phyloP scores from a whole-genome alignment of 2,888 invertebrate genomes.

The Dicyrtomina minuta region DNA sequence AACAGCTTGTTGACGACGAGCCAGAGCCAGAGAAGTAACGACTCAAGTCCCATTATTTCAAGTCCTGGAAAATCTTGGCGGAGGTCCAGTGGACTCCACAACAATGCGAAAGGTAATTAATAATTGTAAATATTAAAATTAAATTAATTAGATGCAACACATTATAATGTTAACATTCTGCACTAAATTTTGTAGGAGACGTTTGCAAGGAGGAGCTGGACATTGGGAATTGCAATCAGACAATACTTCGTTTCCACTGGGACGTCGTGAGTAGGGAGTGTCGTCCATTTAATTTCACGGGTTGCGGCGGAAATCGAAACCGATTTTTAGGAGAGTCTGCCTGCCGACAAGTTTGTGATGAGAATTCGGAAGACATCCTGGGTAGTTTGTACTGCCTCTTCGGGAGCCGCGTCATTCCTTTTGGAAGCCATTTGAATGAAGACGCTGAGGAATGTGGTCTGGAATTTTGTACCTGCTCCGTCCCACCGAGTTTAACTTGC shows the following conservation, averaged over 20 bases:
- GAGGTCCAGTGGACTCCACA: too few relatives aligned
- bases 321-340: conserved; percentile 26
- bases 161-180: neutral
- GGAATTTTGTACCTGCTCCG: conserved; percentile 21
- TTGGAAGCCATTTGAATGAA: conserved; percentile 8
- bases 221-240: conserved; percentile 18
- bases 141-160: neutral
- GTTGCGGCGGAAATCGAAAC: conserved; percentile 41
- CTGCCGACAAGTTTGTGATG: conserved; percentile 12
- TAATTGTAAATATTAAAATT: too few relatives aligned
- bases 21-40: too few relatives aligned
- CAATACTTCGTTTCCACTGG: conserved; percentile 42
- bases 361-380: neutral
- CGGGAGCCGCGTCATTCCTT: conserved; percentile 19
- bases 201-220: neutral
- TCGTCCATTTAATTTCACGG: conserved; percentile 46
- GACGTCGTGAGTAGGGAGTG: conserved; percentile 38
- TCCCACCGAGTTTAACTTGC: conserved; percentile 25
- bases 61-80: too few relatives aligned
- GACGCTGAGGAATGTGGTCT: conserved; percentile 3
- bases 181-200: neutral
- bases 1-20: too few relatives aligned
- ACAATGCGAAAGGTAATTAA: too few relatives aligned
- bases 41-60: too few relatives aligned
- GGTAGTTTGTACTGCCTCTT: conserved; percentile 10